Evolutionary conservation across 1,140 invertebrate species (phyloP).

Genomic region (Laupala kohalensis): DNA sequence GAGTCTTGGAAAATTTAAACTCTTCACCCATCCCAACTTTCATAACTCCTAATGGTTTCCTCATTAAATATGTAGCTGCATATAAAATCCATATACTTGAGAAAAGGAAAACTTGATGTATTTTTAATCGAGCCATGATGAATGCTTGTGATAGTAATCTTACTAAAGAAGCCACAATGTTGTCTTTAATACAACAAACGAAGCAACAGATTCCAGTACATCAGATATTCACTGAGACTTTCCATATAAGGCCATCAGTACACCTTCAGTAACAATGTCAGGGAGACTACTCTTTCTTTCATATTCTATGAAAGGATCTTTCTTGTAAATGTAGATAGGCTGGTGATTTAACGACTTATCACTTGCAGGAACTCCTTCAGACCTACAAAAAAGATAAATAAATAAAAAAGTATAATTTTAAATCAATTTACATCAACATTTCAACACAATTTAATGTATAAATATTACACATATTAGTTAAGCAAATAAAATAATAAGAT

Average conservation of each 20-base stretch:
- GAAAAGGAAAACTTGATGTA: slow-evolving; percentile 26
- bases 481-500: no score
- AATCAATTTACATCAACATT: not conserved
- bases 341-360: slow-evolving; percentile 16
- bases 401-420: not conserved
- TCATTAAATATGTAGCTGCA: slow-evolving; percentile 32
- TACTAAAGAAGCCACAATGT: not conserved
- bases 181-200: not conserved
- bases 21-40: slow-evolving; percentile 35
- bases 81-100: slow-evolving; percentile 31
- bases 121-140: slow-evolving; percentile 6
- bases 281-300: slow-evolving; percentile 19
- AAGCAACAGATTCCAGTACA: not conserved
- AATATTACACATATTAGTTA: no score
- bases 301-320: slow-evolving; percentile 20
- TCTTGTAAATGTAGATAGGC: slow-evolving; percentile 20
- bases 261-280: slow-evolving; percentile 19
- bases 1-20: slow-evolving; percentile 25
- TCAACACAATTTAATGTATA: not conserved
- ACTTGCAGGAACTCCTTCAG: not conserved
- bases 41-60: slow-evolving; percentile 36
- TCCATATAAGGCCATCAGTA: slow-evolving; percentile 19
- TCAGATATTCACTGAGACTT: not conserved
- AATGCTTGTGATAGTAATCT: not conserved
- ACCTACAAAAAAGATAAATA: not conserved